Evolutionary conservation across 2,888 invertebrate genomes (phyloP).

Genomic region (Strigamia transsilvanica): DNA sequence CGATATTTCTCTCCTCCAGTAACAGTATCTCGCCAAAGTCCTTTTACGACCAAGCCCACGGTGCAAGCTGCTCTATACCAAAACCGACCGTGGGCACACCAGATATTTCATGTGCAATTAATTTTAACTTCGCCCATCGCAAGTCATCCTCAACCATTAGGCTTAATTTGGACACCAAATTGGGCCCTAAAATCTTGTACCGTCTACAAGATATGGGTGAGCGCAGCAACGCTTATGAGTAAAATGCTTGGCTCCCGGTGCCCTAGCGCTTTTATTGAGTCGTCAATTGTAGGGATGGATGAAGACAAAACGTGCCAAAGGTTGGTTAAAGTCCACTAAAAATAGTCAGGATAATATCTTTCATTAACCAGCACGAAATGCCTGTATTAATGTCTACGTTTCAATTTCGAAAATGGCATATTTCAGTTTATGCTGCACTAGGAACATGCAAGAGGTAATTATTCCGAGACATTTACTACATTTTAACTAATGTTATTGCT

Average conservation of each 20-base stretch:
- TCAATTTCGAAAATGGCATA: not conserved
- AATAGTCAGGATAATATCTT: not conserved
- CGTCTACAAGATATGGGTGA: constrained; percentile 19
- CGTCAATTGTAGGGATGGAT: constrained; percentile 24
- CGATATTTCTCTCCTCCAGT: constrained; percentile 37
- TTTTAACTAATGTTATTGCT: constrained; percentile 33
- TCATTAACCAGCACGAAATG: not conserved
- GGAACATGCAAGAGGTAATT: not conserved
- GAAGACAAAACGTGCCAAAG: constrained; percentile 31
- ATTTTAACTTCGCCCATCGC: constrained; percentile 50
- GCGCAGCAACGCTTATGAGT: constrained; percentile 32
- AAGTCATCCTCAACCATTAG: constrained; percentile 31
- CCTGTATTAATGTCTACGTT: not conserved
- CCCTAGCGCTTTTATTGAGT: constrained; percentile 32
- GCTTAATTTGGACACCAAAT: constrained; percentile 52
- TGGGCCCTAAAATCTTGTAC: constrained; percentile 48
- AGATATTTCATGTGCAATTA: constrained; percentile 52
- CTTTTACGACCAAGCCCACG: constrained; percentile 36
- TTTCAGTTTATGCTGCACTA: not conserved
- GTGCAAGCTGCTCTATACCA: constrained; percentile 24
- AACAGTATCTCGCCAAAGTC: constrained; percentile 42
- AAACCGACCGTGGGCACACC: constrained; percentile 40
- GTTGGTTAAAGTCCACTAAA: constrained; percentile 23
- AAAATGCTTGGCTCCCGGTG: constrained; percentile 42
- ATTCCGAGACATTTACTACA: constrained; percentile 32